phyloP scores from a whole-genome alignment of 2,113 vertebrate species.

The Xiphophorus maculatus region DNA sequence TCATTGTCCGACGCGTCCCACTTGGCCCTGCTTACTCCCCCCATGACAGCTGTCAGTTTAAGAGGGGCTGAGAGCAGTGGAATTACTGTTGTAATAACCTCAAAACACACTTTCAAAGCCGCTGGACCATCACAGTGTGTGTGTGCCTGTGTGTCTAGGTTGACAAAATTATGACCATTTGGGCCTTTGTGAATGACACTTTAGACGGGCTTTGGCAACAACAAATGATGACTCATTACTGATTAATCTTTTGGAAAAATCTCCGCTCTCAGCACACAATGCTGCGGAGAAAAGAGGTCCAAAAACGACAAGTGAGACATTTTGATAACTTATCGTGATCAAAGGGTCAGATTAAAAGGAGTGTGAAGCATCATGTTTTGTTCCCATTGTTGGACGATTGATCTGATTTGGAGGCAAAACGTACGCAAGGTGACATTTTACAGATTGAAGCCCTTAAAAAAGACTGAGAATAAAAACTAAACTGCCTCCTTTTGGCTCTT shows the following conservation, averaged over 20 bases:
- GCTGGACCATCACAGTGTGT: slow-evolving; percentile 10
- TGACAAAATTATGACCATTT: slow-evolving; percentile 40
- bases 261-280: slow-evolving; percentile 18
- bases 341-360: slow-evolving; percentile 7
- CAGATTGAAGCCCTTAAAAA: not conserved
- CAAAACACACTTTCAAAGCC: slow-evolving; percentile 36
- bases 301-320: not conserved
- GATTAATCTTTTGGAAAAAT: slow-evolving; percentile 36
- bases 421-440: slow-evolving; percentile 15
- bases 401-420: slow-evolving; percentile 2
- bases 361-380: not conserved
- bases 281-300: slow-evolving; percentile 12
- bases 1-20: slow-evolving; percentile 30
- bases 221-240: slow-evolving; percentile 28
- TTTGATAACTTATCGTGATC: slow-evolving; percentile 20
- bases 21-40: slow-evolving; percentile 45
- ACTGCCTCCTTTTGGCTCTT: not conserved
- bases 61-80: slow-evolving; percentile 33
- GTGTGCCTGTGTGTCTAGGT: slow-evolving; percentile 27
- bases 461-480: not conserved
- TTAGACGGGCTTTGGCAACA: not conserved
- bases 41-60: slow-evolving; percentile 61
- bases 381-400: not conserved
- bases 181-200: slow-evolving; percentile 33
- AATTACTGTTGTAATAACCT: slow-evolving; percentile 59